phyloP scores from a whole-genome alignment of 2,888 invertebrate genomes.

The Aphrophora alni region DNA sequence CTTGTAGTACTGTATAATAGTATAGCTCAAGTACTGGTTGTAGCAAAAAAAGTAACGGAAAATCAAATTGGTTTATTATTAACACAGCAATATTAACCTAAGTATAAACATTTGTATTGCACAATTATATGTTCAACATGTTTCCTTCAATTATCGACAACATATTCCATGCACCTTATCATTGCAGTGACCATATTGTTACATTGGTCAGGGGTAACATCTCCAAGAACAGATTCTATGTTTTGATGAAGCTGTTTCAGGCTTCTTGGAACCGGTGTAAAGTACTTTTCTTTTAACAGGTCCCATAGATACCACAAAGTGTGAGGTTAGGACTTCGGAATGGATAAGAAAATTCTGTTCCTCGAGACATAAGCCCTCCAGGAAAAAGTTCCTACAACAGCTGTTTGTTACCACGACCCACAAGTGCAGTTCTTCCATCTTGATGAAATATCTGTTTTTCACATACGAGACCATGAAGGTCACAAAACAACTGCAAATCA shows the following conservation, averaged over 20 bases:
- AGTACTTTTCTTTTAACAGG: conserved; percentile 12
- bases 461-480: neutral
- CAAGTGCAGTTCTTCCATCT: conserved; percentile 15
- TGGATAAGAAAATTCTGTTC: neutral
- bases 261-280: neutral
- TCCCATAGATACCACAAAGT: conserved; percentile 16
- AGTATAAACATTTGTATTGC: too few species aligned
- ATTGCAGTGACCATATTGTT: conserved; percentile 7
- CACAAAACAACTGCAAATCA: conserved; percentile 17
- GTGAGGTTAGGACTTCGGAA: conserved; percentile 15
- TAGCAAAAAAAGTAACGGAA: too few species aligned
- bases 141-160: conserved; percentile 16
- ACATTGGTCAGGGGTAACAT: neutral
- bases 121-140: conserved; percentile 15
- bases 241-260: neutral
- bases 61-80: too few species aligned
- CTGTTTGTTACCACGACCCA: neutral
- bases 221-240: too few species aligned
- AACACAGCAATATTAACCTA: too few species aligned
- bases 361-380: neutral
- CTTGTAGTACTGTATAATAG: too few species aligned
- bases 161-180: conserved; percentile 20
- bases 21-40: too few species aligned
- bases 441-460: conserved; percentile 16
- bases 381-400: neutral